phyloP scores from a whole-genome alignment of 2,113 vertebrate species.

The Seriola rivoliana region DNA sequence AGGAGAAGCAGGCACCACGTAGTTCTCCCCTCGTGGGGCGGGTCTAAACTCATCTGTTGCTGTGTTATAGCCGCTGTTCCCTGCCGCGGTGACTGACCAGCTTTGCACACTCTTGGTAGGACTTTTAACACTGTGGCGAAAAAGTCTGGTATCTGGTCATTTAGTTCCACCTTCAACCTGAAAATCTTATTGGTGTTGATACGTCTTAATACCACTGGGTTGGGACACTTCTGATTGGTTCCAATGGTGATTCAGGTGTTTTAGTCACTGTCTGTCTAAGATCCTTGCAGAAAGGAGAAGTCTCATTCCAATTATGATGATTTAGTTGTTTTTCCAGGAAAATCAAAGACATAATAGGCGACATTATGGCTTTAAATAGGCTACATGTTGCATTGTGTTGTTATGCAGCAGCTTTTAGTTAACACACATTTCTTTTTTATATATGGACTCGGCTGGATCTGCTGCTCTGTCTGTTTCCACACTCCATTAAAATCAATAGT shows the following conservation, averaged over 20 bases:
- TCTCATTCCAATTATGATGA: not conserved
- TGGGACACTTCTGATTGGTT: not conserved
- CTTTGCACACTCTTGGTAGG: not conserved
- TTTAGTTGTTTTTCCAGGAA: not conserved
- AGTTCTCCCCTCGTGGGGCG: constrained; percentile 50
- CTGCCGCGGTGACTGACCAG: not conserved
- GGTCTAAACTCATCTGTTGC: constrained; percentile 40
- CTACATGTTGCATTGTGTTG: not conserved
- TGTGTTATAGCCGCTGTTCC: not conserved
- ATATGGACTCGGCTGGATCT: not conserved
- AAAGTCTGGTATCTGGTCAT: not conserved
- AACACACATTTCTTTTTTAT: not conserved
- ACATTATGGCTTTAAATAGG: not conserved
- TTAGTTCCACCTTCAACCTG: not conserved
- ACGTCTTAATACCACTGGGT: not conserved
- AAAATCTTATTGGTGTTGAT: not conserved
- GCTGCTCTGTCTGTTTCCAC: not conserved
- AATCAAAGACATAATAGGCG: not conserved
- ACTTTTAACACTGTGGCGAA: not conserved
- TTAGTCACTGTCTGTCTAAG: too few relatives aligned
- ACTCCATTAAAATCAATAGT: not conserved
- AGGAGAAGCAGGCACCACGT: constrained; percentile 1
- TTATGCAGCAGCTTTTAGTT: not conserved
- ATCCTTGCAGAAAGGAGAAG: not conserved
- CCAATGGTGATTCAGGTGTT: not conserved